Conservation (phyloP, 2,888 invertebrate species). For the Ernsta delagoae region DNA sequence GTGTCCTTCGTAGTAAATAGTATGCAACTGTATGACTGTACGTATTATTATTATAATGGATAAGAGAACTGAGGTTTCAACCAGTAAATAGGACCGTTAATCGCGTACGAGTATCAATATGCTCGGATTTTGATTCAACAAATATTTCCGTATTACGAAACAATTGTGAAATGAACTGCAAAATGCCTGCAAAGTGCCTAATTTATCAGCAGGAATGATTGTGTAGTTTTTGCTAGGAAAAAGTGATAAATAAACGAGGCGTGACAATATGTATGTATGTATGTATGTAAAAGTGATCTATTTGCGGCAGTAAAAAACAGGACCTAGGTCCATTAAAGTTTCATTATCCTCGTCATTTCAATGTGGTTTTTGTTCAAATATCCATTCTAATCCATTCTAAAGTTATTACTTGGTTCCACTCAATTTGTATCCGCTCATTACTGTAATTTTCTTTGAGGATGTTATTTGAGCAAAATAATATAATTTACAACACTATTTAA, state of each 20-base stretch:
- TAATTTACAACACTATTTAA: no score
- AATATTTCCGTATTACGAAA: slow-evolving; percentile 25
- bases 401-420: slow-evolving; percentile 19
- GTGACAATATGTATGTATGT: no score
- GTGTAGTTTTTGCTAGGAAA: slow-evolving; percentile 4
- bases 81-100: no score
- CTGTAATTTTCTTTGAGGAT: slow-evolving; percentile 9
- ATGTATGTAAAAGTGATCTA: no score
- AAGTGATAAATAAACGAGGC: no score
- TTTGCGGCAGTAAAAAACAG: not conserved
- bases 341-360: slow-evolving; percentile 29
- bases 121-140: slow-evolving; percentile 38
- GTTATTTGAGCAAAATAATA: no score
- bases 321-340: slow-evolving; percentile 9
- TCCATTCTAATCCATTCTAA: slow-evolving; percentile 36
- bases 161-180: slow-evolving; percentile 15
- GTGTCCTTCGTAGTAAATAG: no score
- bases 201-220: slow-evolving; percentile 5
- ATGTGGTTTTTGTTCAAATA: slow-evolving; percentile 22
- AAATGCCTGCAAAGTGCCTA: not conserved
- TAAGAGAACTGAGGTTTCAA: no score
- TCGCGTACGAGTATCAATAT: slow-evolving; percentile 41
- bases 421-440: slow-evolving; percentile 25
- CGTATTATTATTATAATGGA: no score
- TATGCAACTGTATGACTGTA: no score